Evolutionary conservation across 2,113 vertebrate genomes (phyloP).

Genomic region (Lepisosteus oculatus): DNA sequence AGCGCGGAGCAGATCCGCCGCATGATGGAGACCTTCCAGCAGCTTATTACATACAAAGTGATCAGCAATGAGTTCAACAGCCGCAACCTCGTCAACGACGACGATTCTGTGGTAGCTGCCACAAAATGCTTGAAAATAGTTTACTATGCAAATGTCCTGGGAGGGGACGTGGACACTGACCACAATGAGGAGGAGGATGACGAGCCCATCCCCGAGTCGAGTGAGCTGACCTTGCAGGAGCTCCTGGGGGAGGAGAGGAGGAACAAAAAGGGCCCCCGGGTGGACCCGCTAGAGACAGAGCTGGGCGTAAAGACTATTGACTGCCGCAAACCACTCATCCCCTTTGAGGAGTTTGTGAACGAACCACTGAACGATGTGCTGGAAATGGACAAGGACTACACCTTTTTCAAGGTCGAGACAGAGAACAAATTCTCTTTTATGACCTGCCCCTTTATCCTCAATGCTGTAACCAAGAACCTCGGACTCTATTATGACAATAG

Average conservation of each 20-base stretch:
- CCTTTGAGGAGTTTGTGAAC: slow-evolving; percentile 94
- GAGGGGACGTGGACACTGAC: slow-evolving; percentile 82
- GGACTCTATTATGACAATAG: slow-evolving; percentile 98
- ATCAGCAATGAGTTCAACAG: slow-evolving; percentile 91
- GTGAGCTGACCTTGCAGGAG: slow-evolving; percentile 90
- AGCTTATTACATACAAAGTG: slow-evolving; percentile 96
- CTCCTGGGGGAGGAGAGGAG: slow-evolving; percentile 90
- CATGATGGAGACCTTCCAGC: slow-evolving; percentile 97
- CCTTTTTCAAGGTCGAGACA: slow-evolving; percentile 96
- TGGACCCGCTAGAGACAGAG: slow-evolving; percentile 89
- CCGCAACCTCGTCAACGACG: slow-evolving; percentile 90
- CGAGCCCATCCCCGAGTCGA: slow-evolving; percentile 82
- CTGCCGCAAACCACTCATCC: slow-evolving; percentile 84
- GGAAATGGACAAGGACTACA: slow-evolving; percentile 99
- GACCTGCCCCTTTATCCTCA: slow-evolving; percentile 96
- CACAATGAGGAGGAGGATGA: slow-evolving; percentile 95
- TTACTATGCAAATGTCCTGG: slow-evolving; percentile 93
- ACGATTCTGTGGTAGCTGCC: slow-evolving; percentile 91
- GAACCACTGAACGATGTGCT: slow-evolving; percentile 95
- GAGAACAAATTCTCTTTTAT: slow-evolving; percentile 99
- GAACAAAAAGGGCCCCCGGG: slow-evolving; percentile 87
- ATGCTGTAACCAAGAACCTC: slow-evolving; percentile 91
- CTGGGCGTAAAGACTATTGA: slow-evolving; percentile 87
- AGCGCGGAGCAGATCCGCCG: slow-evolving; percentile 80
- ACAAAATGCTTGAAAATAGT: slow-evolving; percentile 95